Conservation (phyloP, 2,888 invertebrate genomes). For the Trypoxylon attenuatum region DNA sequence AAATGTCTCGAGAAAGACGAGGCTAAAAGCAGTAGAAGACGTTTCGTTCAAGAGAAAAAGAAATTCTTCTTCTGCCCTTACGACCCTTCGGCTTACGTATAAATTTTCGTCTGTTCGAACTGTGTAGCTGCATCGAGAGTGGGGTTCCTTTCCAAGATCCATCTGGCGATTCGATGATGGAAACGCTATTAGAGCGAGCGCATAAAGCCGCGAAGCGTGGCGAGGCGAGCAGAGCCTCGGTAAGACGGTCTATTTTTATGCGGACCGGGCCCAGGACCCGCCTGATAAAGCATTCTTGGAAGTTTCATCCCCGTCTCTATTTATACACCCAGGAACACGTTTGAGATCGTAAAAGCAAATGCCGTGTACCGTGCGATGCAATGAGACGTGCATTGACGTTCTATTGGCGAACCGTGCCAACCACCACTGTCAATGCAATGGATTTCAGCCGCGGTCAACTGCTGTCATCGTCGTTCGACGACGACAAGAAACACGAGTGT, state of each 20-base stretch:
- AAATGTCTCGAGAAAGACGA: not conserved
- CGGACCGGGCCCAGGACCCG: conserved; percentile 33
- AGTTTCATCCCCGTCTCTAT: conserved; percentile 50
- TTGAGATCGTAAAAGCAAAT: conserved; percentile 34
- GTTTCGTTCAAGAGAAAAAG: conserved; percentile 10
- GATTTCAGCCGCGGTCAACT: too few species aligned
- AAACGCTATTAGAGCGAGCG: conserved; percentile 29
- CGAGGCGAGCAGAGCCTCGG: too few species aligned
- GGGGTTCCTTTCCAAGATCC: too few species aligned
- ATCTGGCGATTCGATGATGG: conserved; percentile 33
- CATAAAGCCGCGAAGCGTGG: conserved; percentile 21
- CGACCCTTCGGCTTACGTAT: too few species aligned
- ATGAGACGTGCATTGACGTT: not conserved
- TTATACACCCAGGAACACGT: conserved; percentile 37
- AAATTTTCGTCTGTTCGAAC: too few species aligned
- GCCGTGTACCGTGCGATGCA: not conserved
- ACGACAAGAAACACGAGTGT: too few species aligned
- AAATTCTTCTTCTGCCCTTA: too few species aligned
- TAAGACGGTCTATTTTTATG: conserved; percentile 43
- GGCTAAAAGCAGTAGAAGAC: not conserved
- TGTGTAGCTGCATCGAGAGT: too few species aligned
- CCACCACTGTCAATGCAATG: too few species aligned
- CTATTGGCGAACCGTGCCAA: not conserved
- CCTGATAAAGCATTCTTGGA: conserved; percentile 54
- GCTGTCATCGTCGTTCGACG: too few species aligned